These are phyloP conservation scores for Mormyrops attenuatus DNA, from an alignment of 2,797 vertebrate genomes.

Conservation along the genomic window DNA sequence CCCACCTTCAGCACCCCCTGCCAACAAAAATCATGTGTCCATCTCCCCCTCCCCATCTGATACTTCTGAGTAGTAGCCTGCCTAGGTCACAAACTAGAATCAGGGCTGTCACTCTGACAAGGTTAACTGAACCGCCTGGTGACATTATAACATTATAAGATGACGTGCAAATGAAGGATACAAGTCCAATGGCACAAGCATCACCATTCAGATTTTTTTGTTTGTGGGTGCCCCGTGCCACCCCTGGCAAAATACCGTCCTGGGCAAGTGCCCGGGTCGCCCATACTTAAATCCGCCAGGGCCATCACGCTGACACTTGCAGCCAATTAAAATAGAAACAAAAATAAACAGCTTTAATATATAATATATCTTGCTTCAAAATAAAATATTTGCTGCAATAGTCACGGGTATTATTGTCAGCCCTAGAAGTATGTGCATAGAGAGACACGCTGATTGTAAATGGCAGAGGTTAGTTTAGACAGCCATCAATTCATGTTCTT, in stretches of 20 bases:
- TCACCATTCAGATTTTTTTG: background rate
- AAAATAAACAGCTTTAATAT: background rate
- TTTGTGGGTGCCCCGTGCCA: background rate
- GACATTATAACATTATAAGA: background rate
- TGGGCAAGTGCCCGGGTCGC: background rate
- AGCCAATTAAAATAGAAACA: no score
- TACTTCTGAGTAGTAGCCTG: background rate
- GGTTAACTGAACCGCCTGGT: background rate
- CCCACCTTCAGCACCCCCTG: background rate
- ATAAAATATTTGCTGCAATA: background rate
- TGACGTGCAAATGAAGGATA: background rate
- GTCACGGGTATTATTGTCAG: background rate
- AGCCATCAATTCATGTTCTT: no score
- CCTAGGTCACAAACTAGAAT: no score
- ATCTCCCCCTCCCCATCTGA: background rate
- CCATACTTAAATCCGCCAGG: background rate
- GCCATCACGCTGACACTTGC: background rate
- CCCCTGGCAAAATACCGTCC: background rate
- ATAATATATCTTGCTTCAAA: background rate
- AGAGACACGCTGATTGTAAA: background rate
- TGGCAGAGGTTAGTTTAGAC: no score
- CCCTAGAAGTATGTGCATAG: background rate
- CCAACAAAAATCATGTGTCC: background rate
- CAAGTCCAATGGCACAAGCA: background rate
- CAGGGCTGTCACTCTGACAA: background rate